phyloP scores from a whole-genome alignment of 2,113 vertebrate genomes.

The Dasyurus viverrinus region DNA sequence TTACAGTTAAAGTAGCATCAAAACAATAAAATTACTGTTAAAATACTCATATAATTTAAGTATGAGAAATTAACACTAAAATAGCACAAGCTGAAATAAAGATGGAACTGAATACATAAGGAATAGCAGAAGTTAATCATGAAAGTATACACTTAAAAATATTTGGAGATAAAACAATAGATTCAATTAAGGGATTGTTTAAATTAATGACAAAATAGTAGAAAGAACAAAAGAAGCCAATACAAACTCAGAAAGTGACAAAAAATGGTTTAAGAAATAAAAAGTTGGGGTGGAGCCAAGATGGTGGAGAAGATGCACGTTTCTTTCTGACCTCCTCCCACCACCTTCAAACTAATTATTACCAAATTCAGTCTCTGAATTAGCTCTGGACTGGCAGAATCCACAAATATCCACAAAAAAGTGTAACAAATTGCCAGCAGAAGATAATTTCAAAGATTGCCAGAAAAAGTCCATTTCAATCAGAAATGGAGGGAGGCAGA shows the following conservation, averaged over 20 bases:
- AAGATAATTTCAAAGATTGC: too few species aligned
- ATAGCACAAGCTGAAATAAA: neutral
- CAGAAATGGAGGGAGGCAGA: too few species aligned
- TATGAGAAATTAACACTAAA: neutral
- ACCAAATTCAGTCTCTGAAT: too few species aligned
- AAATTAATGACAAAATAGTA: neutral
- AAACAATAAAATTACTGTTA: neutral
- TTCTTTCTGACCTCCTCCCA: too few species aligned
- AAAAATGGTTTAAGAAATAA: neutral
- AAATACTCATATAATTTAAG: neutral
- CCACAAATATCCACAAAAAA: too few species aligned
- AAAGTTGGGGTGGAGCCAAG: neutral
- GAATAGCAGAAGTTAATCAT: neutral
- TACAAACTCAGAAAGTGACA: neutral
- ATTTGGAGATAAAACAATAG: neutral
- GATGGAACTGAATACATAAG: neutral
- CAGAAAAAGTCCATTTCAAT: too few species aligned
- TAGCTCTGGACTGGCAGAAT: too few species aligned
- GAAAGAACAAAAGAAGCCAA: neutral
- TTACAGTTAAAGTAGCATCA: neutral
- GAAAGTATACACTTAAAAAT: neutral
- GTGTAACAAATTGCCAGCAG: too few species aligned
- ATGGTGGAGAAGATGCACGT: too few species aligned
- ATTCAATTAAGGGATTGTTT: neutral
- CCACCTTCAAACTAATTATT: too few species aligned